phyloP scores from a whole-genome alignment of 2,113 vertebrate species.

The Thunnus maccoyii region DNA sequence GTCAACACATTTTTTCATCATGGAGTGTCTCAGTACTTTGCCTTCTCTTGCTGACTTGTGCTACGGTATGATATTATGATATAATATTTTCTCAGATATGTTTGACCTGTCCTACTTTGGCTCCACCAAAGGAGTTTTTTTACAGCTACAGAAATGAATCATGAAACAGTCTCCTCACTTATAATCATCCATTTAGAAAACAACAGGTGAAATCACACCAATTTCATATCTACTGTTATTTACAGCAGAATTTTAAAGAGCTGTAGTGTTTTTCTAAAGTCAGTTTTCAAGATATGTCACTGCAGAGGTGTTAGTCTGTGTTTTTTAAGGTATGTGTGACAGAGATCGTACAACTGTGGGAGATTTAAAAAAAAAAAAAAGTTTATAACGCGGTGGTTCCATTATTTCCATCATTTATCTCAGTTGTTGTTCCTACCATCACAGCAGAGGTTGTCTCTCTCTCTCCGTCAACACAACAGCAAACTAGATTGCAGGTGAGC shows the following conservation, averaged over 20 bases:
- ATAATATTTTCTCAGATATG: not conserved
- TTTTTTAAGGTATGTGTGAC: not conserved
- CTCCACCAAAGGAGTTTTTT: no score
- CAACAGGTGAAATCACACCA: not conserved
- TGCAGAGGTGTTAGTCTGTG: not conserved
- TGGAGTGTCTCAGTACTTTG: not conserved
- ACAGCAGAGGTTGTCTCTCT: slow-evolving; percentile 30
- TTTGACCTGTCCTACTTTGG: not conserved
- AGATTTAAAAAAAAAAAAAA: not conserved
- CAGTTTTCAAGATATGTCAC: not conserved
- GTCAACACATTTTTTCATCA: no score
- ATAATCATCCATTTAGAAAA: not conserved
- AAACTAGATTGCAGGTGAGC: slow-evolving; percentile 28
- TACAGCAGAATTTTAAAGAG: not conserved
- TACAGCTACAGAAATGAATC: not conserved
- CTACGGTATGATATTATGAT: not conserved
- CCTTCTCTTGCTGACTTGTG: not conserved
- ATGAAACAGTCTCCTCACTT: not conserved
- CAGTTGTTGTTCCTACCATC: slow-evolving; percentile 19
- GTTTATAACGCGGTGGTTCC: not conserved
- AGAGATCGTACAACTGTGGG: not conserved
- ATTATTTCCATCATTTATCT: slow-evolving; percentile 45
- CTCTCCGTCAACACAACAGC: slow-evolving; percentile 27
- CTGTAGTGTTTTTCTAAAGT: not conserved
- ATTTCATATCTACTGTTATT: not conserved